These are phyloP conservation scores for Sapajus apella DNA, from an alignment of 2,113 vertebrate genomes.

Conservation along the genomic window DNA sequence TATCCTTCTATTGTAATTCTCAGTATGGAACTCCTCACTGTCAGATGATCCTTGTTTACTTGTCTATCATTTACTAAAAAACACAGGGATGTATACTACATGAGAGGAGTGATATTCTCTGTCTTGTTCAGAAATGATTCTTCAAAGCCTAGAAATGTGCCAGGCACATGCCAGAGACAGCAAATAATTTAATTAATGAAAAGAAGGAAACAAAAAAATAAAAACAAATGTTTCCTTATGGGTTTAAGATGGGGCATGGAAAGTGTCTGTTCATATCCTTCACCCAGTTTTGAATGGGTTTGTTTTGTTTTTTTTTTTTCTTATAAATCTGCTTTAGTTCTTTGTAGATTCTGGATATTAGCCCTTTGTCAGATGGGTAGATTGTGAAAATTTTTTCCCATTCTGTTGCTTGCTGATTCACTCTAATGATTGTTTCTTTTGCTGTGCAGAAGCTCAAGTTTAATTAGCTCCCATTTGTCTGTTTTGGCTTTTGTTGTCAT, in stretches of 20 bases:
- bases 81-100: not conserved
- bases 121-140: not conserved
- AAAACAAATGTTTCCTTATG: not conserved
- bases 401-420: no score
- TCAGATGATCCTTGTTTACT: not conserved
- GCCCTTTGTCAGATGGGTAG: no score
- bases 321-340: no score
- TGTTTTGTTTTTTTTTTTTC: no score
- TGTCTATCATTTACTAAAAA: not conserved
- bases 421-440: no score
- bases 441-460: no score
- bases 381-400: no score
- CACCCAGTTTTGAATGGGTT: no score
- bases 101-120: not conserved
- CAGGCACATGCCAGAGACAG: not conserved
- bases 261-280: no score
- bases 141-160: not conserved
- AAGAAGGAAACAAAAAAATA: not conserved
- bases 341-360: no score
- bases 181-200: not conserved
- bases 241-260: not conserved
- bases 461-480: no score
- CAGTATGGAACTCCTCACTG: not conserved
- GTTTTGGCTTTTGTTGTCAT: no score
- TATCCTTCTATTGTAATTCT: not conserved